Conservation (phyloP, 2,113 vertebrate species). For the Hassar affinis region DNA sequence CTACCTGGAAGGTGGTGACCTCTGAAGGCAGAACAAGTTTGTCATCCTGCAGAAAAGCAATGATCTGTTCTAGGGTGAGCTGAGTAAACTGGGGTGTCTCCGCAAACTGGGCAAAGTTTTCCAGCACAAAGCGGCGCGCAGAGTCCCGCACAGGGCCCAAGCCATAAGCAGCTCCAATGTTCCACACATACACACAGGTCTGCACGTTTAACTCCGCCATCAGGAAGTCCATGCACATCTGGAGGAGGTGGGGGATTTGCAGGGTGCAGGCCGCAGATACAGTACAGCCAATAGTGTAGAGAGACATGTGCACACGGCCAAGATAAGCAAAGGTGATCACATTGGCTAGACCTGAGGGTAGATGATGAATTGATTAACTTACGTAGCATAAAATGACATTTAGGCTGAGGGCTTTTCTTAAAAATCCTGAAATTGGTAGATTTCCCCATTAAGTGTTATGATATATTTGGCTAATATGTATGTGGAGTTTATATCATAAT, state of each 20-base stretch:
- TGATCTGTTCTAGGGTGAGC: conserved; percentile 79
- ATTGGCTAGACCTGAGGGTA: conserved; percentile 71
- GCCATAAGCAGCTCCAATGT: conserved; percentile 76
- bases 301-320: conserved; percentile 80
- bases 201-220: conserved; percentile 75
- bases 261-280: conserved; percentile 73
- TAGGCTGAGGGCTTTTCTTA: background rate
- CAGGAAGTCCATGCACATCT: conserved; percentile 81
- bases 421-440: background rate
- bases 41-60: conserved; percentile 79
- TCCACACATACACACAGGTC: conserved; percentile 81
- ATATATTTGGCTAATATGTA: background rate
- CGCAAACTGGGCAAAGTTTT: conserved; percentile 78
- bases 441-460: background rate
- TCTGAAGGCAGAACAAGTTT: conserved; percentile 73
- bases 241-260: conserved; percentile 76
- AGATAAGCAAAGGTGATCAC: conserved; percentile 79
- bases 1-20: conserved; percentile 78
- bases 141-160: conserved; percentile 70
- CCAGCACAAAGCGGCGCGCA: conserved; percentile 73
- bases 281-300: conserved; percentile 83
- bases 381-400: background rate
- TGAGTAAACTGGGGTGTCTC: conserved; percentile 78
- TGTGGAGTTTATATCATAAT: background rate
- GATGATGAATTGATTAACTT: background rate